These are phyloP conservation scores for Hippocampus kuda DNA, from an alignment of 2,797 vertebrate genomes.

Conservation along the genomic window DNA sequence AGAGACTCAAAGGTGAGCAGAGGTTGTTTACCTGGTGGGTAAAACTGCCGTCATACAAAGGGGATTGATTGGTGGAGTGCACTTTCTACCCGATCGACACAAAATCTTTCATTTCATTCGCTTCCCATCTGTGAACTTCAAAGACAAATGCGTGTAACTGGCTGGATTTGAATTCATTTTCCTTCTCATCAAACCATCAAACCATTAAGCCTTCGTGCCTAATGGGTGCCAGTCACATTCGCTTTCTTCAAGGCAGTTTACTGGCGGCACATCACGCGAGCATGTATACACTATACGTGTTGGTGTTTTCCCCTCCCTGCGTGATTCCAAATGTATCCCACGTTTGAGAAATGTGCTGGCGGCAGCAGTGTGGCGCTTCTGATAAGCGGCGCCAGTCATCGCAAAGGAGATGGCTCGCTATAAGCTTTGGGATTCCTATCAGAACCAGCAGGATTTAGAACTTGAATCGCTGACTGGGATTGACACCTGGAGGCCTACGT, in stretches of 20 bases:
- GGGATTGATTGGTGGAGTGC: too few relatives aligned
- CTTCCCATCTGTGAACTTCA: neutral
- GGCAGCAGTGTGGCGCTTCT: conserved; percentile 60
- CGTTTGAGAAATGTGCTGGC: conserved; percentile 55
- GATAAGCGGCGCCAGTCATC: conserved; percentile 65
- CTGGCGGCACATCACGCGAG: neutral
- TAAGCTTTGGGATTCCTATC: conserved; percentile 64
- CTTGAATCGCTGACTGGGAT: conserved; percentile 49
- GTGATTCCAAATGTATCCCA: conserved; percentile 44
- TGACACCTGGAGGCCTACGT: conserved; percentile 55
- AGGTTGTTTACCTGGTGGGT: too few relatives aligned
- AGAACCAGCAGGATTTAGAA: conserved; percentile 54
- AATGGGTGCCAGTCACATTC: neutral
- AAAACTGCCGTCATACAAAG: too few relatives aligned
- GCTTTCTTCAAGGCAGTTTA: neutral
- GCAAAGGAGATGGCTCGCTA: conserved; percentile 18
- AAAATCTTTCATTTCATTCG: neutral
- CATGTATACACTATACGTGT: neutral
- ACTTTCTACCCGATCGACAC: too few relatives aligned
- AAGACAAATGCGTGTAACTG: neutral
- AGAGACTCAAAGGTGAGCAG: too few relatives aligned
- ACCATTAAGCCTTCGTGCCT: neutral
- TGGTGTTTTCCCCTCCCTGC: conserved; percentile 10
- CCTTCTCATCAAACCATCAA: neutral
- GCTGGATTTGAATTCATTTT: neutral